Base-by-base conservation (phyloP, 2,888 invertebrate genomes). In the Acheta domesticus region DNA sequence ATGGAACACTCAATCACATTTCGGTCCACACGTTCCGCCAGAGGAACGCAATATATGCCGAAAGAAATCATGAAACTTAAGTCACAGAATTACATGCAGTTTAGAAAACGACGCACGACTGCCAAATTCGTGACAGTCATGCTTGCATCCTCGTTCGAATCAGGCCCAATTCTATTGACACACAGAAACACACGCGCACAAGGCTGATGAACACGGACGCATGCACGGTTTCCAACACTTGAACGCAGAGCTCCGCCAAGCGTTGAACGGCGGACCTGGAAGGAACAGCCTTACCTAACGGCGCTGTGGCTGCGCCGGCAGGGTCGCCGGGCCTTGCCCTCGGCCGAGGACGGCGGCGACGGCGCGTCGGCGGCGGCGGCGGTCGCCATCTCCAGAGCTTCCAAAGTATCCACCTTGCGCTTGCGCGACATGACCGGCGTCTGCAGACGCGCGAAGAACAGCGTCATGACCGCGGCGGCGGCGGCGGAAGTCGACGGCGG, bases 361-460 rank as follows among this genome's bases (percentile, higher is more conserved):
- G 62, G 14, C 4, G 62, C 2, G 3, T 2, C 62, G 16, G 11
- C n/a, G 62, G n/a, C 62, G 4, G 62, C 62, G 16, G 62, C n/a
- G 16, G 62, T 62, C 62, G 62, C 62, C 36, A 36, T 36, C 62
- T 62, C 62, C 62, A 62, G 62, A 14, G 62, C n/a, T 14, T 62
- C 62, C 62, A 62, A n/a, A 5, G 62, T 62, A 1, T 62, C 62
- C 4, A 14, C 62, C n/a, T 62, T 62, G 1, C 62, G 62, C 62
- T 62, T 62, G 16, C 62, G 62, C n/a, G 62, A 62, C 62, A 62
- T 62, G 16, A 62, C 62, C n/a, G 62, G 62, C 62, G 62, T 62
- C n/a, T 62, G 62, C 62, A 62, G 62, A 62, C 62, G 62, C 62
- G 62, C 62, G 62, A 62, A 62, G 62, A 62, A 62, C 16, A 62